Percentiles rank a stretch among this genome's conserved stretches.
These are phyloP conservation scores for Dendrolimus pini DNA, from an alignment of 2,888 invertebrate genomes.

Conservation along the genomic window DNA sequence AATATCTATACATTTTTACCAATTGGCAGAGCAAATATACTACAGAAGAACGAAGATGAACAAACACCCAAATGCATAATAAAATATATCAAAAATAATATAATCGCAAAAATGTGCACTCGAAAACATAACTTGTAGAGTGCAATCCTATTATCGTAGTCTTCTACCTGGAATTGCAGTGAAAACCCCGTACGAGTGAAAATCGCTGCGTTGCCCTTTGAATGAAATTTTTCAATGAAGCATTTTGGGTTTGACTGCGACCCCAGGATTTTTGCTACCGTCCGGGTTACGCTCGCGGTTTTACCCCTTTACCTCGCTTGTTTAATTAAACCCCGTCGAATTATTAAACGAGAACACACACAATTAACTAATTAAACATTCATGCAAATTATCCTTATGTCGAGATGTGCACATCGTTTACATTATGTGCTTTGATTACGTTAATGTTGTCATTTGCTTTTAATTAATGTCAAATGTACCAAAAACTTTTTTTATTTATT, in stretches of 20 bases:
- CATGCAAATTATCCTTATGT: not conserved
- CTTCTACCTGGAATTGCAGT: no score
- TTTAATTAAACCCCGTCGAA: conserved; percentile 37
- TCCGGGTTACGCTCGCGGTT: conserved; percentile 16
- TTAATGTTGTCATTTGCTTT: not conserved
- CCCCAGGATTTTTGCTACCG: conserved; percentile 30
- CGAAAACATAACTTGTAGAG: no score
- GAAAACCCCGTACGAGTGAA: conserved; percentile 7
- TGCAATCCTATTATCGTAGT: no score
- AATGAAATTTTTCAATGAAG: conserved; percentile 34
- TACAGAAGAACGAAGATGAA: no score
- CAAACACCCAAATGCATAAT: no score
- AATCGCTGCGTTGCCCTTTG: conserved; percentile 29
- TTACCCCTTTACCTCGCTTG: conserved; percentile 14
- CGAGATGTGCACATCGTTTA: not conserved
- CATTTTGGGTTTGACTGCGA: conserved; percentile 33
- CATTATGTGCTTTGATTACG: not conserved
- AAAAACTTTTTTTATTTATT: no score
- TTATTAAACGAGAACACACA: conserved; percentile 27
- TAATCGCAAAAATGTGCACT: no score
- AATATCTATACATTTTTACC: no score
- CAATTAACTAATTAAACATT: conserved; percentile 29
- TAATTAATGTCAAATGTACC: no score
- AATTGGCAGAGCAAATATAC: no score
- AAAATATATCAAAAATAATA: no score